Conservation (phyloP, 2,888 invertebrate species). For the Blera fallax region DNA sequence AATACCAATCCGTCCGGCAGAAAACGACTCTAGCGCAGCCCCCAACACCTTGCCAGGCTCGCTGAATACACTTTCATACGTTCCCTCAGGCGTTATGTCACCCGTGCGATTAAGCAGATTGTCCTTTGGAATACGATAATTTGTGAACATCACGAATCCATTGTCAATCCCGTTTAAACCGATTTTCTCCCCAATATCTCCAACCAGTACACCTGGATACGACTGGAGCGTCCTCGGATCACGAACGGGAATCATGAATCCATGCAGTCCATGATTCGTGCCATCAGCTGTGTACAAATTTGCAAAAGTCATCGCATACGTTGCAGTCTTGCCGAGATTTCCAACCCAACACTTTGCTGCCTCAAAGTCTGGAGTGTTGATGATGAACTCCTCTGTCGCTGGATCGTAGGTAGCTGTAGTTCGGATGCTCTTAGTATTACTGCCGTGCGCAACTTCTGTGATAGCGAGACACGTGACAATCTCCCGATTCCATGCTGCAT, state of each 20-base stretch:
- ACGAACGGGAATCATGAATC: constrained; percentile 93
- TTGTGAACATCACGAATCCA: constrained; percentile 94
- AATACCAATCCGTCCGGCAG: constrained; percentile 91
- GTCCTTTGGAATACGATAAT: constrained; percentile 92
- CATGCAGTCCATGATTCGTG: constrained; percentile 92
- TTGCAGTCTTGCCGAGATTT: constrained; percentile 94
- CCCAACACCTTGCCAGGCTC: constrained; percentile 93
- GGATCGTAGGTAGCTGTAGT: constrained; percentile 95
- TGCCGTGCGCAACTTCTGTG: constrained; percentile 97
- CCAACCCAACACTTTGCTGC: constrained; percentile 99
- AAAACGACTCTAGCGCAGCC: constrained; percentile 92
- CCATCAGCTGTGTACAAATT: constrained; percentile 92
- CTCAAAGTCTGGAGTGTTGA: constrained; percentile 96
- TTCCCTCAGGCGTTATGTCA: constrained; percentile 93
- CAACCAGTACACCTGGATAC: constrained; percentile 92
- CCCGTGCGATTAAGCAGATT: constrained; percentile 93
- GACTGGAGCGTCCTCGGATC: constrained; percentile 89
- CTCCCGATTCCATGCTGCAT: constrained; percentile 88
- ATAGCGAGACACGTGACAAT: constrained; percentile 92
- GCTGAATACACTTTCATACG: constrained; percentile 94
- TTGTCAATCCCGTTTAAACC: constrained; percentile 96
- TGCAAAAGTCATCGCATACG: constrained; percentile 93
- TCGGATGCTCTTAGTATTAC: constrained; percentile 94
- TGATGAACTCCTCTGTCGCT: constrained; percentile 89
- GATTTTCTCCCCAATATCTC: constrained; percentile 96